Percentiles rank a stretch among this genome's conserved stretches.
phyloP scores from a whole-genome alignment of 2,888 invertebrate genomes.

The Gasteruption jaculator region DNA sequence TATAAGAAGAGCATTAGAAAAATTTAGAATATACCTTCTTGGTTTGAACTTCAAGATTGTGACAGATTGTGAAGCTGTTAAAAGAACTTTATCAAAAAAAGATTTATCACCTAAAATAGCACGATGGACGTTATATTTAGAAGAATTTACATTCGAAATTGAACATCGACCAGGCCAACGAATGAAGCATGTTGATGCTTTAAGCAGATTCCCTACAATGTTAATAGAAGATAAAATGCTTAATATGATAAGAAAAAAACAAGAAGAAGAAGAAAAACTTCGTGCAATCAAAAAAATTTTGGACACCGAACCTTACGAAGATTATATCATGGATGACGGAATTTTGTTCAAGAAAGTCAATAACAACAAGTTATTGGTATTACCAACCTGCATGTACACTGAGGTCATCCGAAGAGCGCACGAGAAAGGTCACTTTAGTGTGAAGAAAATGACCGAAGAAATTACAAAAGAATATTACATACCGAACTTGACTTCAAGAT shows the following conservation, averaged over 20 bases:
- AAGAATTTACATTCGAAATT: constrained; percentile 17
- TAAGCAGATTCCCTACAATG: constrained; percentile 18
- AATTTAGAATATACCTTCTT: constrained; percentile 24
- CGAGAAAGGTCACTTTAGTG: constrained; percentile 20
- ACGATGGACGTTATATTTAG: constrained; percentile 24
- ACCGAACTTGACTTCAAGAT: constrained; percentile 17
- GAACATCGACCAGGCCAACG: constrained; percentile 13
- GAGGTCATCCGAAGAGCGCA: constrained; percentile 15
- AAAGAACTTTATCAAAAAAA: constrained; percentile 16
- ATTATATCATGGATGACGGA: constrained; percentile 3
- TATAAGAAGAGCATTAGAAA: constrained; percentile 28
- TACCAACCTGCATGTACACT: constrained; percentile 16
- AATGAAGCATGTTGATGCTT: constrained; percentile 17
- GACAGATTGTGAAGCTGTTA: constrained; percentile 23
- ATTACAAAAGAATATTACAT: constrained; percentile 18
- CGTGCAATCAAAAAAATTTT: too few relatives aligned
- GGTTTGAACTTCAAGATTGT: constrained; percentile 19
- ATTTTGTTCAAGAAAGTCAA: constrained; percentile 3
- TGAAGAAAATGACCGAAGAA: constrained; percentile 15
- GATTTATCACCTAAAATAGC: constrained; percentile 19
- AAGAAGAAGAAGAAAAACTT: too few relatives aligned
- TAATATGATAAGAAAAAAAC: too few relatives aligned
- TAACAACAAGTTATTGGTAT: constrained; percentile 10
- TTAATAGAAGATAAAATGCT: constrained; percentile 8
- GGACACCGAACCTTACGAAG: constrained; percentile 15